phyloP scores from a whole-genome alignment of 2,888 invertebrate genomes.

The Meghimatium bilineatum region DNA sequence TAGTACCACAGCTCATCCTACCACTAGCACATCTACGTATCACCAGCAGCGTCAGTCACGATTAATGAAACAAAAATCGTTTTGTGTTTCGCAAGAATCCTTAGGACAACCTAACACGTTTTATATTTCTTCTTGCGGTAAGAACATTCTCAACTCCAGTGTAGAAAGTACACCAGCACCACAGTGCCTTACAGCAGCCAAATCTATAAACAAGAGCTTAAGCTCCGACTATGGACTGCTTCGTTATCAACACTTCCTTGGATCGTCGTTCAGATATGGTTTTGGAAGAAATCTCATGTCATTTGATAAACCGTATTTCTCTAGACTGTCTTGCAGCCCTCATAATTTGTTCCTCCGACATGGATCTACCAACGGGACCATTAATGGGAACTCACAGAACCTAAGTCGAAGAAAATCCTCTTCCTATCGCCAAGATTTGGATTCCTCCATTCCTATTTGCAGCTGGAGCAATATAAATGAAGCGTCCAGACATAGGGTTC shows the following conservation, averaged over 20 bases:
- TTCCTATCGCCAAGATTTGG: not conserved
- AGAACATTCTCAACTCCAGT: not conserved
- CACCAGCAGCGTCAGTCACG: not conserved
- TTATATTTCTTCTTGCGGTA: not conserved
- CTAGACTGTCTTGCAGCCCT: not conserved
- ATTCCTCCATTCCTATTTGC: not conserved
- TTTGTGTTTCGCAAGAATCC: not conserved
- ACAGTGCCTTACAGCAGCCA: not conserved
- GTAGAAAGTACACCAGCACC: too few relatives aligned
- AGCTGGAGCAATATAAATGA: not conserved
- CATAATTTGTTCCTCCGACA: not conserved
- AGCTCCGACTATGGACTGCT: not conserved
- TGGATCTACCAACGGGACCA: not conserved
- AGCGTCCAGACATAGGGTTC: not conserved
- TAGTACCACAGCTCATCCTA: not conserved
- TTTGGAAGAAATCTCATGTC: not conserved
- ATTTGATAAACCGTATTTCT: slow-evolving; percentile 7
- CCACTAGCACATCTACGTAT: not conserved
- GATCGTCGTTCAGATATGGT: not conserved
- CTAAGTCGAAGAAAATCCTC: not conserved
- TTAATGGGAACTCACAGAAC: not conserved
- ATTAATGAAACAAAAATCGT: not conserved
- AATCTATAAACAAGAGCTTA: not conserved
- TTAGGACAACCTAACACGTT: not conserved
- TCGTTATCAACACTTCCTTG: not conserved